phyloP scores from a whole-genome alignment of 2,113 vertebrate genomes.

The Scatophagus argus region DNA sequence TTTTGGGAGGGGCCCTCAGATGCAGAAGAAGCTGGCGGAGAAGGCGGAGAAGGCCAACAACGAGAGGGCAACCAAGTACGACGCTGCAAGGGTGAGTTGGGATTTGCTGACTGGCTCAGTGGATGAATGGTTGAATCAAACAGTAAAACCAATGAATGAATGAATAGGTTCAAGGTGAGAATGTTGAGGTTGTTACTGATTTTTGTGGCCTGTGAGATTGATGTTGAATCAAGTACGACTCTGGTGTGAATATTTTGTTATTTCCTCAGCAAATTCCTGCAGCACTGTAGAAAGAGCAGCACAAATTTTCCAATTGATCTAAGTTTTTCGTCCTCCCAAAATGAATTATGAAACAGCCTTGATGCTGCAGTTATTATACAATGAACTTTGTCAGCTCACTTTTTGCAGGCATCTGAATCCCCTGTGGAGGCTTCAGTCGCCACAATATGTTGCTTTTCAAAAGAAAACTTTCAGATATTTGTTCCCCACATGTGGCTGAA shows the following conservation, averaged over 20 bases:
- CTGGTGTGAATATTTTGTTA: background rate
- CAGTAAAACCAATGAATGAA: background rate
- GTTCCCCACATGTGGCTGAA: constrained; percentile 66
- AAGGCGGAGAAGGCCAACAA: constrained; percentile 93
- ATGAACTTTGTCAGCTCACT: background rate
- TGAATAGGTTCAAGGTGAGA: background rate
- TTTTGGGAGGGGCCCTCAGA: constrained; percentile 91
- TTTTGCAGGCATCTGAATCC: background rate
- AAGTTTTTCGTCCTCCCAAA: background rate
- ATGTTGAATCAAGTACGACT: background rate
- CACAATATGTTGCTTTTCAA: background rate
- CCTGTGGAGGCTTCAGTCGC: background rate
- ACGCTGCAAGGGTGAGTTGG: constrained; percentile 87
- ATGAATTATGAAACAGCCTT: constrained; percentile 15
- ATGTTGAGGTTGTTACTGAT: background rate
- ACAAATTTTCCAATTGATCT: background rate
- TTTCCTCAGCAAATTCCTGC: constrained; percentile 6
- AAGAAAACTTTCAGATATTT: constrained; percentile 34
- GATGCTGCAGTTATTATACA: background rate
- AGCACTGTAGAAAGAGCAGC: background rate
- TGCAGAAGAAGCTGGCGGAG: constrained; percentile 92
- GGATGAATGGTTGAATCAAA: background rate
- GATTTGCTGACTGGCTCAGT: too few species aligned
- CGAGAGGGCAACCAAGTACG: constrained; percentile 87
- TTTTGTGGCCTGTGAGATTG: background rate